Conservation (phyloP, 2,888 invertebrate species). For the Thereva nobilitata region DNA sequence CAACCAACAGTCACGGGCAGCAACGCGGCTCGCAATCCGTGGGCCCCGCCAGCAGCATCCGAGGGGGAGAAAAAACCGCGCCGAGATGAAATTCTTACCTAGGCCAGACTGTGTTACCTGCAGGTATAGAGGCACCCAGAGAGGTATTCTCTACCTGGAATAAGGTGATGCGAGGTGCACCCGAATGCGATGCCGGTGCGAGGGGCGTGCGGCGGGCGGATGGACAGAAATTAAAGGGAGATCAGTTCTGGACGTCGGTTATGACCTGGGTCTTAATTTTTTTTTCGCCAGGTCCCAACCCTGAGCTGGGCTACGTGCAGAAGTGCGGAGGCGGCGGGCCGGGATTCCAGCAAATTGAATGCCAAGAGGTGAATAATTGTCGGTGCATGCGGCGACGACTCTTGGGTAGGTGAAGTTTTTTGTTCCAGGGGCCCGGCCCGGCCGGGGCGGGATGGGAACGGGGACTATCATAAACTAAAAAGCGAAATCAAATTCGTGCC, state of each 20-base stretch:
- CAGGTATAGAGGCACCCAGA: neutral
- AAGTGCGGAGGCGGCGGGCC: no score
- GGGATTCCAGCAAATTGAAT: no score
- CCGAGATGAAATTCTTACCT: conserved; percentile 17
- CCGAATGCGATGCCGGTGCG: conserved; percentile 4
- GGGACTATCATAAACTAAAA: no score
- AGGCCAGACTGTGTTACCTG: neutral
- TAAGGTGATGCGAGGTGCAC: neutral
- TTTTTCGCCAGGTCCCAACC: no score
- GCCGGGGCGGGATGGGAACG: no score
- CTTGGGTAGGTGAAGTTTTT: no score
- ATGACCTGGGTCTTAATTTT: no score
- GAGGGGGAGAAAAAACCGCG: conserved; percentile 5
- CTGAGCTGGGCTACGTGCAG: no score
- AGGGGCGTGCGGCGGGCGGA: neutral
- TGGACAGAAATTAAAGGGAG: conserved; percentile 19
- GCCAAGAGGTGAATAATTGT: no score
- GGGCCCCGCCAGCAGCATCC: neutral
- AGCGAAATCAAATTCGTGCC: no score
- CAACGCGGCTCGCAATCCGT: conserved; percentile 9
- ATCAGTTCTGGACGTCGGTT: conserved; percentile 3
- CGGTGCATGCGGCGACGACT: no score
- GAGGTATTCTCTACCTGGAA: neutral
- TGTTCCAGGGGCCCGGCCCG: no score
- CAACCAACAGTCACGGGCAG: conserved; percentile 20